phyloP scores from a whole-genome alignment of 2,113 vertebrate genomes.

The Dipodomys ordii region DNA sequence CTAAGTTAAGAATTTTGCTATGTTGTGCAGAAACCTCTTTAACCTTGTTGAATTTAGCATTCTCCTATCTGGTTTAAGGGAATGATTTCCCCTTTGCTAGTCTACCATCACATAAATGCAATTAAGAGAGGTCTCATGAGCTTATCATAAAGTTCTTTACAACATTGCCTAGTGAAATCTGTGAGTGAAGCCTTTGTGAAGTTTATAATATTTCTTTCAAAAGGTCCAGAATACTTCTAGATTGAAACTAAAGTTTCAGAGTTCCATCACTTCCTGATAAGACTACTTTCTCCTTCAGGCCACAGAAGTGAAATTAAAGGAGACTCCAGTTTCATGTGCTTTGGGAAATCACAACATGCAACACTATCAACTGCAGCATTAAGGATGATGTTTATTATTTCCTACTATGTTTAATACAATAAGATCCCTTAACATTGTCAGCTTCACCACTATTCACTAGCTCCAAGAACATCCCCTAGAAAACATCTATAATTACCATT shows the following conservation, averaged over 20 bases:
- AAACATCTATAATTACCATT: not conserved
- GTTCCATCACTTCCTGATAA: not conserved
- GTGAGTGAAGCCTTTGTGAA: conserved; percentile 13
- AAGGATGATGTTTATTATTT: not conserved
- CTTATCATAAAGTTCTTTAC: not conserved
- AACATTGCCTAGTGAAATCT: not conserved
- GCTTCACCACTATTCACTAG: not conserved
- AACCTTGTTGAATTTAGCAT: not conserved
- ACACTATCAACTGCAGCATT: not conserved
- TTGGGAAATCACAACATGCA: not conserved
- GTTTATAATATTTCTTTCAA: conserved; percentile 17
- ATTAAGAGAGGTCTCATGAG: not conserved
- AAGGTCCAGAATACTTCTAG: not conserved
- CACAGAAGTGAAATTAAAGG: not conserved
- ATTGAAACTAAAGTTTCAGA: conserved; percentile 34
- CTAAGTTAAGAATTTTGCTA: conserved; percentile 21
- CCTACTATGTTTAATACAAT: not conserved
- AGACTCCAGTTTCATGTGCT: not conserved
- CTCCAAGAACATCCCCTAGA: not conserved
- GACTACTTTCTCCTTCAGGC: not conserved
- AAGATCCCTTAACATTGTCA: not conserved
- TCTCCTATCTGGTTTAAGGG: not conserved
- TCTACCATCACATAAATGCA: not conserved
- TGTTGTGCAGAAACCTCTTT: not conserved
- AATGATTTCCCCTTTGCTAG: not conserved